Percentiles rank a stretch among this genome's conserved stretches.
Evolutionary conservation across 2,113 vertebrate species (phyloP).

Genomic region (Malurus cyaneus): DNA sequence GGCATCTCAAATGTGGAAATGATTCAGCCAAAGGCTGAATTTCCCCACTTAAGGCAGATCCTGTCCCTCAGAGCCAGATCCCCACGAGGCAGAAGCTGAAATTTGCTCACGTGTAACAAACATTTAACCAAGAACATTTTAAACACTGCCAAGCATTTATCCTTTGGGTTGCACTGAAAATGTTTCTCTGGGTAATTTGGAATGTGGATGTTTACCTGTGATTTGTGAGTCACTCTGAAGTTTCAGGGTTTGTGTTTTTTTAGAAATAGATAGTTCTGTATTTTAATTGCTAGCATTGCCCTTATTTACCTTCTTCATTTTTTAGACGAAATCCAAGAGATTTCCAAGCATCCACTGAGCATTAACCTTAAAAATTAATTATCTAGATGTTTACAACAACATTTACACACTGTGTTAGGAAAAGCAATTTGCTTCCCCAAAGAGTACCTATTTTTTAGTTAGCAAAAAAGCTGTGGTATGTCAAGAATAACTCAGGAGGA

Average conservation of each 20-base stretch:
- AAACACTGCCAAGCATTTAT: background rate
- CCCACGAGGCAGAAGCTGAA: background rate
- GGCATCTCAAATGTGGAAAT: background rate
- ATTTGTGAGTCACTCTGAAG: background rate
- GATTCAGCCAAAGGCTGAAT: background rate
- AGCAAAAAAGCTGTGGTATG: background rate
- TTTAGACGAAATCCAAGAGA: background rate
- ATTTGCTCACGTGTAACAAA: background rate
- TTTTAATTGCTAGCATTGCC: background rate
- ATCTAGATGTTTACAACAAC: background rate
- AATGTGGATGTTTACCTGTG: background rate
- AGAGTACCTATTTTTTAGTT: background rate
- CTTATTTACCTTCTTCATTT: background rate
- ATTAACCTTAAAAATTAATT: constrained; percentile 10
- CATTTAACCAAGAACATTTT: background rate
- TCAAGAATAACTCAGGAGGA: constrained; percentile 21
- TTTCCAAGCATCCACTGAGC: background rate
- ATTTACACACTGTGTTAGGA: background rate
- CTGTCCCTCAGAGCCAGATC: background rate
- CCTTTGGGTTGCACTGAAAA: background rate
- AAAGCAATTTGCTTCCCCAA: constrained; percentile 10
- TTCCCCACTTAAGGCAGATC: background rate
- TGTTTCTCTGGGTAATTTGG: background rate
- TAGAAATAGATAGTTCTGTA: background rate
- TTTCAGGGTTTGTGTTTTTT: background rate